These are phyloP conservation scores for Desoria tigrina DNA, from an alignment of 2,888 invertebrate genomes.

Conservation along the genomic window DNA sequence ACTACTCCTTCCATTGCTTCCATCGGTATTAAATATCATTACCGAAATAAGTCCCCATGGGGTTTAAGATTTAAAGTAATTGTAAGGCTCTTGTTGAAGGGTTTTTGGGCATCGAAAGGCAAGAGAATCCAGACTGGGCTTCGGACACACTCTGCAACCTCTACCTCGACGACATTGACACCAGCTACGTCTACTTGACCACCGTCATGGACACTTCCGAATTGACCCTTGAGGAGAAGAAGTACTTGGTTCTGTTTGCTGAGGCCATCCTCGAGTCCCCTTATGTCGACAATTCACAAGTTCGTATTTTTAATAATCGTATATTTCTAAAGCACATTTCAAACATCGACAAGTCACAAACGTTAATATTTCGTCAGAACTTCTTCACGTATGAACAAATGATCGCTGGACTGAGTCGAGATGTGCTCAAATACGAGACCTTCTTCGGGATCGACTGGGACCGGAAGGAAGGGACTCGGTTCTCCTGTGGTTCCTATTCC, in stretches of 20 bases:
- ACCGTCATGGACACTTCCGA: conserved; percentile 38
- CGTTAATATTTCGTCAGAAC: not conserved
- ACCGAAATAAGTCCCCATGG: not conserved
- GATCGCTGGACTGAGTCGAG: conserved; percentile 72
- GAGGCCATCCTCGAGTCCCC: conserved; percentile 29
- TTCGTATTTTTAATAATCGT: too few relatives aligned
- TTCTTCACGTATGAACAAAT: conserved; percentile 62
- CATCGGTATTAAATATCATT: conserved; percentile 20
- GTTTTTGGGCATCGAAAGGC: conserved; percentile 19
- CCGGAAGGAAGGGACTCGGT: conserved; percentile 58
- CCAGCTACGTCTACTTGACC: conserved; percentile 30
- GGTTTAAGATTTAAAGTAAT: not conserved
- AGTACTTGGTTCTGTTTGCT: conserved; percentile 37
- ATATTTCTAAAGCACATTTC: not conserved
- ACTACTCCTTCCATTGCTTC: conserved; percentile 15
- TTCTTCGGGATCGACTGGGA: conserved; percentile 65
- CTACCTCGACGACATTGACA: conserved; percentile 38
- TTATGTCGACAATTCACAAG: conserved; percentile 20
- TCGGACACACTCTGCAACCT: conserved; percentile 37
- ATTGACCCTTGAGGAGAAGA: conserved; percentile 34
- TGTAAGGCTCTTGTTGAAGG: conserved; percentile 5
- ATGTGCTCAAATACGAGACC: conserved; percentile 67
- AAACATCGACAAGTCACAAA: not conserved
- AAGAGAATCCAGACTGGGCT: conserved; percentile 35
- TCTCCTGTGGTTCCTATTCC: conserved; percentile 67